phyloP scores from a whole-genome alignment of 2,888 invertebrate genomes.

The Volucella inflata region DNA sequence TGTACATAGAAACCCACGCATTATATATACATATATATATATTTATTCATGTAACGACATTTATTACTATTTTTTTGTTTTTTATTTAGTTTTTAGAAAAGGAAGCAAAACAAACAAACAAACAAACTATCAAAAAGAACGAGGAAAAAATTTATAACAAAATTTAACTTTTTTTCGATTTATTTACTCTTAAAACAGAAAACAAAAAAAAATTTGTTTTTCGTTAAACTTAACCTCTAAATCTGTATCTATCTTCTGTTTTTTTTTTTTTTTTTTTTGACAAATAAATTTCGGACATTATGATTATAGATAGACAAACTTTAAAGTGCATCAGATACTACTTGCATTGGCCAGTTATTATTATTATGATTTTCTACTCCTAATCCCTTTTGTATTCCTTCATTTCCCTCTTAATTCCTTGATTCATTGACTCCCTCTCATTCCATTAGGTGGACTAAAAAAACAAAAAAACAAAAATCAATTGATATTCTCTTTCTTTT shows the following conservation, averaged over 20 bases:
- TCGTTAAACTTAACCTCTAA: constrained; percentile 33
- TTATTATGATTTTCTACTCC: not conserved
- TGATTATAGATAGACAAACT: constrained; percentile 32
- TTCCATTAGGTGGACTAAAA: constrained; percentile 67
- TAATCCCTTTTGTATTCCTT: not conserved
- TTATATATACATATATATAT: constrained; percentile 48
- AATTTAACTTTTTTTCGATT: constrained; percentile 14
- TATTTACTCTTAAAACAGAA: constrained; percentile 3
- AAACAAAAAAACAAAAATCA: constrained; percentile 24
- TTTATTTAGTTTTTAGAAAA: constrained; percentile 74
- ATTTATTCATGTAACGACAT: constrained; percentile 72
- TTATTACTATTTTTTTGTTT: constrained; percentile 26
- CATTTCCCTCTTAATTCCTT: not conserved
- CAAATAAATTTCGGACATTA: constrained; percentile 61
- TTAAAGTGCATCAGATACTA: constrained; percentile 64
- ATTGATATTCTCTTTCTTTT: constrained; percentile 75
- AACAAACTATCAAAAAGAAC: constrained; percentile 35
- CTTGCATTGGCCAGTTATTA: constrained; percentile 74
- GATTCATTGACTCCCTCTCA: constrained; percentile 26
- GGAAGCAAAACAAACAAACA: constrained; percentile 70
- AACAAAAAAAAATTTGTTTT: constrained; percentile 11
- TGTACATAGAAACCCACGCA: constrained; percentile 68
- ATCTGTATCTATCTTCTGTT: constrained; percentile 1
- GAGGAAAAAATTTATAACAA: constrained; percentile 25
- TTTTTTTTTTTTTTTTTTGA: constrained; percentile 57